These are phyloP conservation scores for Mustela lutreola DNA, from an alignment of 2,113 vertebrate genomes.

Conservation along the genomic window DNA sequence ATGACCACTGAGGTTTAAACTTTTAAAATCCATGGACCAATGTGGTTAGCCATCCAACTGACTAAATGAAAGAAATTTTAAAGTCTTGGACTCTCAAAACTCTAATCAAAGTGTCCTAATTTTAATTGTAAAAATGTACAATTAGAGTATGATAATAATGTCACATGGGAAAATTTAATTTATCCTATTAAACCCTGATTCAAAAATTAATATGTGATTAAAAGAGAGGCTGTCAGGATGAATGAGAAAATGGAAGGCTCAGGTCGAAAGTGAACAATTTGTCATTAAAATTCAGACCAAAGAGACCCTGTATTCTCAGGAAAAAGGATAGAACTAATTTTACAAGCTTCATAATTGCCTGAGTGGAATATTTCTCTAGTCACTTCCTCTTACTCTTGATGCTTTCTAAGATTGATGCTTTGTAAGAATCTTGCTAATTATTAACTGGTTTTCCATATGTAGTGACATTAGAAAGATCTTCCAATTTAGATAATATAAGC, in stretches of 20 bases:
- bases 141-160: conserved; percentile 48
- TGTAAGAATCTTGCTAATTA: not conserved
- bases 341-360: not conserved
- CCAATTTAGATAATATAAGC: not conserved
- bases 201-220: conserved; percentile 42
- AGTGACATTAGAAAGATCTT: not conserved
- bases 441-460: not conserved
- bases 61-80: not conserved
- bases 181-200: conserved; percentile 17
- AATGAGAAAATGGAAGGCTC: not conserved
- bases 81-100: not conserved
- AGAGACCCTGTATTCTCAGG: not conserved
- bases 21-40: not conserved
- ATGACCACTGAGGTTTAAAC: not conserved
- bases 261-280: not conserved
- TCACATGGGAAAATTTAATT: conserved; percentile 21
- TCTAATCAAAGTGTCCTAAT: conserved; percentile 4
- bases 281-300: not conserved
- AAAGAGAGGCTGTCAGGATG: not conserved
- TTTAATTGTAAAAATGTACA: conserved; percentile 45
- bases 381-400: not conserved
- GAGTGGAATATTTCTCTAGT: not conserved
- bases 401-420: not conserved
- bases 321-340: not conserved
- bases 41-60: not conserved